Evolutionary conservation across 2,113 vertebrate genomes (phyloP).

Genomic region (Bos indicus): DNA sequence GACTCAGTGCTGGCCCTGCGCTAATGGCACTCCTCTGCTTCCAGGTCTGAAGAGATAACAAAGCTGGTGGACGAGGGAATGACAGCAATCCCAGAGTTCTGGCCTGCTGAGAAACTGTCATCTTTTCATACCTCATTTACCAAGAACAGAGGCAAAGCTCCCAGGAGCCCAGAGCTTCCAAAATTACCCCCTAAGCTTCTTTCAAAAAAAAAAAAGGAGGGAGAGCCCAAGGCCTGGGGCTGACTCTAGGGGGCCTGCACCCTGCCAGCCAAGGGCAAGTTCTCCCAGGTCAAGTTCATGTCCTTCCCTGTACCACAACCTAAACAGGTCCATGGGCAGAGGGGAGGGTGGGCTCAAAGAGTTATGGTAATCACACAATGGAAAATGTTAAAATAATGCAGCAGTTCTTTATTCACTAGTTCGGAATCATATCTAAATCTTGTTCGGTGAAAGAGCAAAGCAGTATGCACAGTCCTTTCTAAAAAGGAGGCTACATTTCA

Average conservation of each 20-base stretch:
- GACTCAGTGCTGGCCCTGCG: background rate
- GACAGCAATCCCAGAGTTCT: background rate
- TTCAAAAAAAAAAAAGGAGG: background rate
- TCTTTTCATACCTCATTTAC: slow-evolving; percentile 16
- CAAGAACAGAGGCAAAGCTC: background rate
- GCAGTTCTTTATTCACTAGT: background rate
- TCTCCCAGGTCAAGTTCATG: background rate
- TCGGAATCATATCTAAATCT: background rate
- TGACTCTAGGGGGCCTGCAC: background rate
- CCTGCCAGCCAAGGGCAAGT: background rate
- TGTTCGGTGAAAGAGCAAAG: background rate
- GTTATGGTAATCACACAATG: background rate
- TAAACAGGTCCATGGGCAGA: background rate
- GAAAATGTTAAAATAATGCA: background rate
- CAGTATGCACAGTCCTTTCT: background rate
- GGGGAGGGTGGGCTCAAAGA: background rate
- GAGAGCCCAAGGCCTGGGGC: background rate
- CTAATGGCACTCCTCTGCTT: background rate
- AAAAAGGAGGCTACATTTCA: background rate
- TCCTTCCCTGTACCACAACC: background rate
- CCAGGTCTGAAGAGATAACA: background rate
- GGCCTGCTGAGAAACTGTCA: background rate
- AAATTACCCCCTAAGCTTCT: background rate
- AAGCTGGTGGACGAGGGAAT: rapidly evolving
- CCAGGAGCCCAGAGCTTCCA: slow-evolving; percentile 11